Conservation (phyloP, 2,888 invertebrate species). For the Acanthosepion lycidas region DNA sequence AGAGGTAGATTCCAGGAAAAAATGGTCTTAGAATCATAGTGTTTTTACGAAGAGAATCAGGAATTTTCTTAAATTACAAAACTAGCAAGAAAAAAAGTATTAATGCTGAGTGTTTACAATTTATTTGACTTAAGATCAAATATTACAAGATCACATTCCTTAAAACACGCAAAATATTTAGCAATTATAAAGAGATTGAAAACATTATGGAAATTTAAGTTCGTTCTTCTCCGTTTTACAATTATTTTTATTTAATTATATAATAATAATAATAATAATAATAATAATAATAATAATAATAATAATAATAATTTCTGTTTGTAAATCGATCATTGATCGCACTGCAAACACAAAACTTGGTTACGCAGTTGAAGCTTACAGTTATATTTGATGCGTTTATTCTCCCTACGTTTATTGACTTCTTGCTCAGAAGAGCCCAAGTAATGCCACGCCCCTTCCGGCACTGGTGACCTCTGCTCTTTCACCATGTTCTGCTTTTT, state of each 20-base stretch:
- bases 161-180: not conserved
- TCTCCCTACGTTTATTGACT: constrained; percentile 1
- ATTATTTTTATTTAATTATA: not conserved
- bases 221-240: not conserved
- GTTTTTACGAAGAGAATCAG: too few species aligned
- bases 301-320: not conserved
- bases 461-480: not conserved
- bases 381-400: not conserved
- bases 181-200: too few species aligned
- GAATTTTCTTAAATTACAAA: too few species aligned
- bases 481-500: not conserved
- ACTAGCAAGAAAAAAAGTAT: too few species aligned
- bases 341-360: not conserved
- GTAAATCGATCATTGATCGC: not conserved
- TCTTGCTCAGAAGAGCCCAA: not conserved
- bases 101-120: not conserved
- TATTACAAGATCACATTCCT: not conserved
- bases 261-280: not conserved
- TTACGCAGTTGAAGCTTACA: not conserved
- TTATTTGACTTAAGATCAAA: not conserved
- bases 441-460: not conserved
- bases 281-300: not conserved
- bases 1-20: too few species aligned
- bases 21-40: too few species aligned
- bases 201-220: not conserved